A percentile compares a stretch with the other conserved stretches of the same genome.
Conservation (phyloP, 2,888 invertebrate genomes). For the Drosophila aldrichi region DNA sequence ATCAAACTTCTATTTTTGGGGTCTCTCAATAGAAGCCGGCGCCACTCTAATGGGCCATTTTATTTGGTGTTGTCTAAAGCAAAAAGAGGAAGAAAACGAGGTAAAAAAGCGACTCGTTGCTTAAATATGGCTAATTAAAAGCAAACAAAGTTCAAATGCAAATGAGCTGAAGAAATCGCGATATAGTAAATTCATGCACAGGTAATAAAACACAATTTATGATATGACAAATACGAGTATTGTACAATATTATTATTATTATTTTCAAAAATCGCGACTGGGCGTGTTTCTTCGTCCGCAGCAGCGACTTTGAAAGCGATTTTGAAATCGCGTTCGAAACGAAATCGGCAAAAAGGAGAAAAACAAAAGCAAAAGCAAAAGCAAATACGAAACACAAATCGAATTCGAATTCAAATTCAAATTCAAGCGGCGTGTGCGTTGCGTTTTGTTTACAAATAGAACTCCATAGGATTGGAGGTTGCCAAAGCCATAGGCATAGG, state of each 20-base stretch:
- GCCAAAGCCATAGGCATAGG: not conserved
- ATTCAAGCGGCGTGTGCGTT: constrained; percentile 65
- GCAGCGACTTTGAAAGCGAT: constrained; percentile 55
- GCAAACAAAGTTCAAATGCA: constrained; percentile 56
- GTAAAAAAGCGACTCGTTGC: constrained; percentile 20
- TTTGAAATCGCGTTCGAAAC: constrained; percentile 63
- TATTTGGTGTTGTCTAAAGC: constrained; percentile 21
- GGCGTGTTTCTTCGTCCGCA: constrained; percentile 3
- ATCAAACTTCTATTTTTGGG: constrained; percentile 36
- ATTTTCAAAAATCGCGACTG: constrained; percentile 28
- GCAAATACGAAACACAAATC: constrained; percentile 46
- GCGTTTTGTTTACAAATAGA: constrained; percentile 76
- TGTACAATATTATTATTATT: constrained; percentile 45
- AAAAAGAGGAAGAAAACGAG: not conserved
- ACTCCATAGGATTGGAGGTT: constrained; percentile 21
- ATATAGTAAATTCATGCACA: constrained; percentile 29
- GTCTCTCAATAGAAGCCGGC: constrained; percentile 31
- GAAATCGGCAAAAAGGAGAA: constrained; percentile 10
- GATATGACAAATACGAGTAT: constrained; percentile 52
- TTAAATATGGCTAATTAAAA: constrained; percentile 60
- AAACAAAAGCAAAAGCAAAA: constrained; percentile 26
- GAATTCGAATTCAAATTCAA: constrained; percentile 64
- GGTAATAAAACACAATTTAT: constrained; percentile 49
- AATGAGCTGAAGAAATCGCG: constrained; percentile 37
- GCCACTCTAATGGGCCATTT: constrained; percentile 37